Evolutionary conservation across 2,797 vertebrate species (phyloP).

Genomic region (Oreonectes daqikongensis): DNA sequence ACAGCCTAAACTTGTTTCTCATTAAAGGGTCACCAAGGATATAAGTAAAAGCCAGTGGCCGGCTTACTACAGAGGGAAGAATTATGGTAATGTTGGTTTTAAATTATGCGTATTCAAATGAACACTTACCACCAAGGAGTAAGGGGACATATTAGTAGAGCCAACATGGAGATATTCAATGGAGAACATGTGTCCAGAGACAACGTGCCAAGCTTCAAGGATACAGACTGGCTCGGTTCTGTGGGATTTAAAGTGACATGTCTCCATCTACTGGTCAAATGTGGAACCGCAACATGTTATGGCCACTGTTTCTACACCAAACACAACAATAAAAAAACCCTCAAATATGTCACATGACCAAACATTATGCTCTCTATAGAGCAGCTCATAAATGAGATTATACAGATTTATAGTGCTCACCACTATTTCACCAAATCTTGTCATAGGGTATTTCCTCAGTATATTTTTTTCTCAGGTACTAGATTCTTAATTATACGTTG

Average conservation of each 20-base stretch:
- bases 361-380: neutral
- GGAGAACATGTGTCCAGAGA: constrained; percentile 6
- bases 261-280: constrained; percentile 74
- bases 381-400: constrained; percentile 24
- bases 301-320: neutral
- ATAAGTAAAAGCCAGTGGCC: constrained; percentile 20
- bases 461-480: neutral
- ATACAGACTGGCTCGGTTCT: neutral
- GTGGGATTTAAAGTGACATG: constrained; percentile 63
- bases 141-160: neutral
- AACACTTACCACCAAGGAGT: neutral
- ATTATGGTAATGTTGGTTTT: too few species aligned
- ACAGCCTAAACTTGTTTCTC: constrained; percentile 1
- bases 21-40: constrained; percentile 18
- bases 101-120: constrained; percentile 16
- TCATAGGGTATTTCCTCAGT: too few species aligned
- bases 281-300: constrained; percentile 39
- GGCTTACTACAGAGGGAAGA: constrained; percentile 1
- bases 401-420: neutral
- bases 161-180: neutral
- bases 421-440: neutral
- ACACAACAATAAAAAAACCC: too few species aligned
- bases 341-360: neutral
- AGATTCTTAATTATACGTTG: neutral
- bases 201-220: neutral